Evolutionary conservation across 2,888 invertebrate genomes (phyloP).

Genomic region (Cordylochernes scorpioides): DNA sequence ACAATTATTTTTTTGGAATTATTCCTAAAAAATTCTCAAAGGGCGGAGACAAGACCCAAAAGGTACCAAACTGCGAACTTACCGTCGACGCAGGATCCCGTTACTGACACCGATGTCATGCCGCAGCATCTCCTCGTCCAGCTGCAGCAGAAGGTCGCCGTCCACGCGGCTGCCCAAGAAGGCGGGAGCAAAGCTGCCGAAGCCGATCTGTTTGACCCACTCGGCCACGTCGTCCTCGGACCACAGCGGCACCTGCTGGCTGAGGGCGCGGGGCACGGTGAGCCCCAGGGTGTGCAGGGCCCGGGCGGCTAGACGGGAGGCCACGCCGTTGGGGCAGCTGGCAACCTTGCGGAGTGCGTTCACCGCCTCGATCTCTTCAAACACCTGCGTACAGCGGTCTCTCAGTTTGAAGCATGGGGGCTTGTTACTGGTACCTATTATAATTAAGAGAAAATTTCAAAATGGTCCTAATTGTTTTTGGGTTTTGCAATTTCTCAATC

Average conservation of each 20-base stretch:
- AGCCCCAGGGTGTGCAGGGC: slow-evolving; percentile 75
- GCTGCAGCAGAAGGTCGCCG: slow-evolving; percentile 71
- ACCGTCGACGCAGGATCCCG: slow-evolving; percentile 62
- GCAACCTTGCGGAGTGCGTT: slow-evolving; percentile 84
- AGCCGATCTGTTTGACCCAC: slow-evolving; percentile 89
- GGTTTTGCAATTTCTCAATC: too few species aligned
- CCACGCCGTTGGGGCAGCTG: slow-evolving; percentile 87
- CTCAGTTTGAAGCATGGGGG: too few species aligned
- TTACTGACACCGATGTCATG: slow-evolving; percentile 78
- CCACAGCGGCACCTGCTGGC: slow-evolving; percentile 94
- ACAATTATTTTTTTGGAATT: too few species aligned
- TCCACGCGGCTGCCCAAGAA: slow-evolving; percentile 81
- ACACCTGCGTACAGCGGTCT: too few species aligned
- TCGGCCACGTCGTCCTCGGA: slow-evolving; percentile 82
- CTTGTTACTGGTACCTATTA: too few species aligned
- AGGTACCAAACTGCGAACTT: too few species aligned
- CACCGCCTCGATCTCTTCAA: slow-evolving; percentile 76
- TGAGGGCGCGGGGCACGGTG: slow-evolving; percentile 83
- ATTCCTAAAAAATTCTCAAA: too few species aligned
- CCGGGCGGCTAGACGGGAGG: slow-evolving; percentile 84
- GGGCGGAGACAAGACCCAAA: too few species aligned
- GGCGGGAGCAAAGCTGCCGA: slow-evolving; percentile 48
- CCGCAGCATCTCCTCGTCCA: slow-evolving; percentile 66
- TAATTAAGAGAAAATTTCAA: too few species aligned
- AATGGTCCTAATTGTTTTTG: too few species aligned